Evolutionary conservation across 2,888 invertebrate species (phyloP), one percentile per base, ranked within the genome.

Genomic region (Adelphocoris suturalis): DNA sequence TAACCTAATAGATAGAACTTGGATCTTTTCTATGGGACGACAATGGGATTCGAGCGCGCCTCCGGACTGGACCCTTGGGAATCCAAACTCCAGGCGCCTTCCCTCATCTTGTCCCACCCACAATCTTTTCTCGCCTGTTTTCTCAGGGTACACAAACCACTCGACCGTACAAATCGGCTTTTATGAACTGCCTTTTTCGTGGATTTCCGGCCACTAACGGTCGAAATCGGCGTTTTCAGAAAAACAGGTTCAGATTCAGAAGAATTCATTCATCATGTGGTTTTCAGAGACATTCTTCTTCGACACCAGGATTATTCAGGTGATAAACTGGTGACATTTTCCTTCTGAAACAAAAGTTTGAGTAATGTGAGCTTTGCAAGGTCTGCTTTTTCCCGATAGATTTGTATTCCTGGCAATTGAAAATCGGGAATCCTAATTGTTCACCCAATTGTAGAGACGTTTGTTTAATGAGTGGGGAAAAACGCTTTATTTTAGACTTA

Each of bases 161-260:
- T 82, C 82, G 52, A 82, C 82, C 82, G 82, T 82, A 52, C 52
- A 82, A 82, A 82, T 52, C 52, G 82, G 2, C 82, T 52, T 52
- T 52, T 78, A 78, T 78, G 46, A 13, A 46, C 78, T 78, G 37
- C 46, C 78, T 47, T 16, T 78, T 23, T 68, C 68, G 68, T 47
- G 78, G 78, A 46, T 78, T 78, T 78, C 78, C 78, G 78, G 78
- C 78, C 48, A 82, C 52, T 52, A 82, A 82, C 82, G 82, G 52
- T 52, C 68, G 68, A 82, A 48, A 82, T 47, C 78, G 46, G 78
- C 78, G 78, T 37, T 47, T 37, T 46, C 78, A 78, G 47, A 78
- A 9, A 78, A 61, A n/a, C n/a, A 19, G 68, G 27, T 68, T 68
- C 68, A 3, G 68, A 23, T n/a, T 0, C 68, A 68, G 68, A 68